Evolutionary conservation across 2,113 vertebrate genomes (phyloP).

Genomic region (Thalassoma bifasciatum): DNA sequence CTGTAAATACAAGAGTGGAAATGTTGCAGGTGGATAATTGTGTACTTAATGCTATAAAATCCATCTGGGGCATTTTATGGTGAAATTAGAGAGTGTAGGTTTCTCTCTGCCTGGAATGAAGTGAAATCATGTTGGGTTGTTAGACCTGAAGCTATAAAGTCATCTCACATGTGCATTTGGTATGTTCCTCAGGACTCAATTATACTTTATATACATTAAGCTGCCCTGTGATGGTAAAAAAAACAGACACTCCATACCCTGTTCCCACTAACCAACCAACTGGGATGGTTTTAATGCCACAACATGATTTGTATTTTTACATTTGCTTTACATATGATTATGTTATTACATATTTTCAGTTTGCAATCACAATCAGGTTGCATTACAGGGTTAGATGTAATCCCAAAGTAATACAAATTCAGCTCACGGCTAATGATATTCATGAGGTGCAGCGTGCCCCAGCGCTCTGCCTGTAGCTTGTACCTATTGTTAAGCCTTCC

Average conservation of each 20-base stretch:
- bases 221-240: conserved; percentile 14
- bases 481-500: conserved; percentile 72
- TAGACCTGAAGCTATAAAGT: conserved; percentile 39
- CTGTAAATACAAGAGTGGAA: conserved; percentile 61
- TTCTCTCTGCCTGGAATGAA: conserved; percentile 43
- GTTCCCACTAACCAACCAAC: conserved; percentile 45
- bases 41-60: conserved; percentile 74
- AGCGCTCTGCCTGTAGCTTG: conserved; percentile 69
- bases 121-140: conserved; percentile 26
- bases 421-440: conserved; percentile 81
- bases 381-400: conserved; percentile 79
- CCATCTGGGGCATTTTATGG: conserved; percentile 66
- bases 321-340: conserved; percentile 82
- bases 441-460: conserved; percentile 75
- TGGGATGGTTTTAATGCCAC: conserved; percentile 61
- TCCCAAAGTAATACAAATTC: conserved; percentile 80
- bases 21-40: conserved; percentile 71
- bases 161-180: conserved; percentile 31
- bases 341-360: conserved; percentile 74
- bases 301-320: conserved; percentile 78
- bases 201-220: conserved; percentile 39
- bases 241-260: conserved; percentile 31
- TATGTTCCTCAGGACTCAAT: conserved; percentile 37
- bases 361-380: conserved; percentile 75
- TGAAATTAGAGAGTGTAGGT: conserved; percentile 52